Base-by-base conservation (phyloP, 2,113 vertebrate species). In the Siniperca chuatsi region DNA sequence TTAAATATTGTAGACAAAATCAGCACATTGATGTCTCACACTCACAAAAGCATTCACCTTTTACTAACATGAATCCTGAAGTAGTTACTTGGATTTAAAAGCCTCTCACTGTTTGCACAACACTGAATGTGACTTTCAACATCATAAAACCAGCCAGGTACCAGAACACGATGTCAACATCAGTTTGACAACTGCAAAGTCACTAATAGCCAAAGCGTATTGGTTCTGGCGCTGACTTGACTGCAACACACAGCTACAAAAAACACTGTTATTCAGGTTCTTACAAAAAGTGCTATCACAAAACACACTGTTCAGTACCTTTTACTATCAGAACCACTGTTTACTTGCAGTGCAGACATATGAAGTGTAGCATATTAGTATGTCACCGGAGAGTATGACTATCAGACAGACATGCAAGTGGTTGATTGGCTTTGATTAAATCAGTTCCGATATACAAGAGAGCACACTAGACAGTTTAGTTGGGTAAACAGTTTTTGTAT, bases 251-350 rank as follows among this genome's bases (percentile, higher is more conserved):
- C 81, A 40, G 20, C 71, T 82, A 50, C 23, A 65, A 11, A 33
- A 21, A 48, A 58, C 42, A 5, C 48, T 6, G 12, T 60, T 42
- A 18, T 92, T 89, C 87, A 92, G 82, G 91, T 93, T 90, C 61
- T 68, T 72, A 48, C 29, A 83, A 74, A 67, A 87, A 90, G 92
- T 90, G 87, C 91, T 89, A 77, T 89, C 79, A 65, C 52, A 60
- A 58, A 83, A 77, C 60, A 62, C 79, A 75, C 77, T 25, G 55
- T 74, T 77, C 25, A 42, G 60, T 70, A 85, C 58, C 15, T 75
- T 58, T 65, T 58, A n/a, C 70, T 79, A 25, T 74, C 13, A 40
- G 72, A 61, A 73, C 29, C 44, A 70, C 75, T 0, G 20, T 81
- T 76, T 68, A 64, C 48, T 80, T 75, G 37, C 77, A 79, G 52